Percentiles rank a stretch among this genome's conserved stretches.
Conservation (phyloP, 2,113 vertebrate genomes). For the Piprites chloris region DNA sequence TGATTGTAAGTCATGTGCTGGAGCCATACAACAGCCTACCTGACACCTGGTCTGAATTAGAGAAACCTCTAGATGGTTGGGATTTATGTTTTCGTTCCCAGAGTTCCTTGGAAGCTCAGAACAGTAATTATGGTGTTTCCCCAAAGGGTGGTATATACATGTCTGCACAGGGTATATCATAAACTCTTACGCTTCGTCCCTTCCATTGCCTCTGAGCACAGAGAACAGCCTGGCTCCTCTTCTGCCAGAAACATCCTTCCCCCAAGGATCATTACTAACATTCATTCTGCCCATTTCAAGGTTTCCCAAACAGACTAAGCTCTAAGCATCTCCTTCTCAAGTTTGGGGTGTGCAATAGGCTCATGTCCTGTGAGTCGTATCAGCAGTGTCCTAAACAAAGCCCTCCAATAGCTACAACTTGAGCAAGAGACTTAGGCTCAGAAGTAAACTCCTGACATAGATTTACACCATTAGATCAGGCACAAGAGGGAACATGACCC, state of each 20-base stretch:
- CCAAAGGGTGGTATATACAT: neutral
- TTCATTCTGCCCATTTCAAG: neutral
- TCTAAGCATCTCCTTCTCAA: neutral
- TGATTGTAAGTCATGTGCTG: neutral
- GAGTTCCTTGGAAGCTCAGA: neutral
- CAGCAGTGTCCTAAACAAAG: neutral
- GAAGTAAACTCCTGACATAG: neutral
- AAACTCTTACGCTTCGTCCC: fast-evolving
- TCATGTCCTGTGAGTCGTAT: neutral
- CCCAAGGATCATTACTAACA: neutral
- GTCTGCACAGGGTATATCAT: neutral
- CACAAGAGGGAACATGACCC: neutral
- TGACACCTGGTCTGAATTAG: conserved; percentile 19
- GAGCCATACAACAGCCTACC: neutral
- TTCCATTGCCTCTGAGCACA: neutral
- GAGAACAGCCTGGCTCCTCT: neutral
- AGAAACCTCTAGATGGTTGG: neutral
- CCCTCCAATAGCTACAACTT: neutral
- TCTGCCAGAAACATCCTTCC: neutral
- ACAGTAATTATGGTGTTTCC: neutral
- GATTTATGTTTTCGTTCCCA: neutral
- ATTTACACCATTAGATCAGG: neutral
- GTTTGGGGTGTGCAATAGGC: neutral
- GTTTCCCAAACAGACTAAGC: neutral
- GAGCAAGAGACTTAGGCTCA: neutral